These are phyloP conservation scores for Coilia nasus DNA, from an alignment of 2,797 vertebrate species.

Conservation along the genomic window DNA sequence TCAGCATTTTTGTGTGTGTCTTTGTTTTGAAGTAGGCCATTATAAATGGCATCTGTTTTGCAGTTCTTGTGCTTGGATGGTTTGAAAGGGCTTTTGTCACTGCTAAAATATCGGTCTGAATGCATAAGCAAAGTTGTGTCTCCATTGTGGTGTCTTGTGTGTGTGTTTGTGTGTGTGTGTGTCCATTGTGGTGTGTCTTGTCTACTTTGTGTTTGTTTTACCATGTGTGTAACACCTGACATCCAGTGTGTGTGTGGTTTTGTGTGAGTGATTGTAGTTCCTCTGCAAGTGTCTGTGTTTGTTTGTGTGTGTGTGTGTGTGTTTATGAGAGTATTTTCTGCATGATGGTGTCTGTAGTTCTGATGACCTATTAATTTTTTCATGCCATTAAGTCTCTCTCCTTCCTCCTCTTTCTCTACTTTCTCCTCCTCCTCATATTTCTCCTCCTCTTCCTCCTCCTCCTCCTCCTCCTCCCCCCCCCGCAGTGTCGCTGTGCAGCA, in stretches of 20 bases:
- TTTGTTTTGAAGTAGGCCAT: background rate
- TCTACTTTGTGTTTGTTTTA: background rate
- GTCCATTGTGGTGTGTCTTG: background rate
- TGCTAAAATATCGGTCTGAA: background rate
- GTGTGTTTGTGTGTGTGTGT: background rate
- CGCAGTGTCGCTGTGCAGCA: constrained; percentile 85
- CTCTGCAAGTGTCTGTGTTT: background rate
- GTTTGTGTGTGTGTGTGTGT: background rate
- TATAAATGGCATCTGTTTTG: background rate
- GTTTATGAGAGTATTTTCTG: background rate
- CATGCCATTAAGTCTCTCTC: background rate
- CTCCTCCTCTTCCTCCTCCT: background rate
- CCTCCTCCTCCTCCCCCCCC: background rate
- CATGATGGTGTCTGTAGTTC: background rate
- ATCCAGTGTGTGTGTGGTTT: background rate
- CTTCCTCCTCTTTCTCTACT: too few species aligned
- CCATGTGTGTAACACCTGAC: background rate
- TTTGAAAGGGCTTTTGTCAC: background rate
- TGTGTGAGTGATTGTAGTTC: background rate
- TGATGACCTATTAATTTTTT: background rate
- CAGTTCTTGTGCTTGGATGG: background rate
- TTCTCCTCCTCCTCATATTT: background rate
- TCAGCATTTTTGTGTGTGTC: background rate
- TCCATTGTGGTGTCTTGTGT: background rate
- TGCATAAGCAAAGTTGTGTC: background rate